These are phyloP conservation scores for Lophotis ruficrista DNA, from an alignment of 2,113 vertebrate genomes.

Conservation along the genomic window DNA sequence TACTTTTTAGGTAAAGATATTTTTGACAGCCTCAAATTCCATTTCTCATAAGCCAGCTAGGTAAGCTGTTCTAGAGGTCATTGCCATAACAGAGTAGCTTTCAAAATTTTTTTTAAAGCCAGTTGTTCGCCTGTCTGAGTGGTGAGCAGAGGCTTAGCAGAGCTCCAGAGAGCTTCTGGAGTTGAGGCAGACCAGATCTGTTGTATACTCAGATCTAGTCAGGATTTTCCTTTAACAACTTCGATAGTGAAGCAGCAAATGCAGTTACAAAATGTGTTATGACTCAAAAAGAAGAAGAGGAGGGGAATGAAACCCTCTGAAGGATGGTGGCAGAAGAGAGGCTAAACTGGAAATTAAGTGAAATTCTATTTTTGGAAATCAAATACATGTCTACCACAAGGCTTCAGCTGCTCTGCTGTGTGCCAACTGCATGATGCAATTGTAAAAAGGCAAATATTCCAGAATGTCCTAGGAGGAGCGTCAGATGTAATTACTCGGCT, in stretches of 20 bases:
- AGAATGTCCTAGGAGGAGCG: background rate
- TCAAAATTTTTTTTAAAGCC: background rate
- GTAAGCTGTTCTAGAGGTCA: background rate
- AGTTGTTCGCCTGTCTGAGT: background rate
- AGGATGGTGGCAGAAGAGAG: background rate
- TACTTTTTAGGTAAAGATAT: background rate
- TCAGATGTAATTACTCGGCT: constrained; percentile 18
- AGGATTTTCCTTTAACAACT: background rate
- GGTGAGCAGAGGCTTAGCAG: background rate
- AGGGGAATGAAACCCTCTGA: background rate
- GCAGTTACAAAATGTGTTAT: background rate
- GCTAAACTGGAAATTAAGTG: background rate
- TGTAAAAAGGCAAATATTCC: constrained; percentile 19
- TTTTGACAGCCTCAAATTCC: background rate
- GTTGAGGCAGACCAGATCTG: background rate
- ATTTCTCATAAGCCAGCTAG: background rate
- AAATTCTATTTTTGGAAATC: background rate
- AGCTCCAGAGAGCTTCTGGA: background rate
- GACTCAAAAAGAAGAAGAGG: background rate
- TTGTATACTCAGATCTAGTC: background rate
- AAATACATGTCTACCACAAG: background rate
- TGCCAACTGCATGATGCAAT: background rate
- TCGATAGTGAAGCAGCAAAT: background rate
- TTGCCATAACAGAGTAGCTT: background rate
- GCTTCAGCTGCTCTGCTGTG: background rate